Evolutionary conservation across 2,797 vertebrate species (phyloP).

Genomic region (Scomberomorus guttatus): DNA sequence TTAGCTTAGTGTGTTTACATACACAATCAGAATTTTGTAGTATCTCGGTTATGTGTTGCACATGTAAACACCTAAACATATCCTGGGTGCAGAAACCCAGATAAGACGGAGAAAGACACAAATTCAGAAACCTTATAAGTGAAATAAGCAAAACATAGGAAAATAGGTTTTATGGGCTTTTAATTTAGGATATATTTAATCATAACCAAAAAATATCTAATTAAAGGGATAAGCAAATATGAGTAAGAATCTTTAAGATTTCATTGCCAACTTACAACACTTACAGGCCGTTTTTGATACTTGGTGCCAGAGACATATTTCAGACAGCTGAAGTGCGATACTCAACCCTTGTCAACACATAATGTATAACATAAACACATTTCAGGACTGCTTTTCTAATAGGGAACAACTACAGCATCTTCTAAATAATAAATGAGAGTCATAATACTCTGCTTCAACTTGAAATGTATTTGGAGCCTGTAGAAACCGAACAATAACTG

Average conservation of each 20-base stretch:
- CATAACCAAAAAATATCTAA: no score
- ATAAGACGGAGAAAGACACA: no score
- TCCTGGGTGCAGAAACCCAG: background rate
- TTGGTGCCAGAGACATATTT: background rate
- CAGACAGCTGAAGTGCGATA: background rate
- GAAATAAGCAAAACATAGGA: no score
- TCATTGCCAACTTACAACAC: background rate
- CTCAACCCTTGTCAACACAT: slow-evolving; percentile 7
- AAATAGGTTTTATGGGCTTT: no score
- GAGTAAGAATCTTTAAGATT: background rate
- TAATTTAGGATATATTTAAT: background rate
- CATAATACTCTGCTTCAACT: slow-evolving; percentile 30
- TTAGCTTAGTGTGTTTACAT: no score
- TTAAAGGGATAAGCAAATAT: no score
- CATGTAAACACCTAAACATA: background rate
- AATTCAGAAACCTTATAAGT: no score
- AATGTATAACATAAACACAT: slow-evolving; percentile 27
- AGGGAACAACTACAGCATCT: slow-evolving; percentile 31
- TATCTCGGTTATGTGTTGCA: background rate
- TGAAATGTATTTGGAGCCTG: slow-evolving; percentile 41
- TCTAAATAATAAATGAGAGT: slow-evolving; percentile 56
- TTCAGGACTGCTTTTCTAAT: slow-evolving; percentile 43
- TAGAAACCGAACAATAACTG: slow-evolving; percentile 59
- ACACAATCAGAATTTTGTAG: no score
- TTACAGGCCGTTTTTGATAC: background rate